phyloP scores from a whole-genome alignment of 1,140 invertebrate species.

The Aphaenogaster ashmeadi region DNA sequence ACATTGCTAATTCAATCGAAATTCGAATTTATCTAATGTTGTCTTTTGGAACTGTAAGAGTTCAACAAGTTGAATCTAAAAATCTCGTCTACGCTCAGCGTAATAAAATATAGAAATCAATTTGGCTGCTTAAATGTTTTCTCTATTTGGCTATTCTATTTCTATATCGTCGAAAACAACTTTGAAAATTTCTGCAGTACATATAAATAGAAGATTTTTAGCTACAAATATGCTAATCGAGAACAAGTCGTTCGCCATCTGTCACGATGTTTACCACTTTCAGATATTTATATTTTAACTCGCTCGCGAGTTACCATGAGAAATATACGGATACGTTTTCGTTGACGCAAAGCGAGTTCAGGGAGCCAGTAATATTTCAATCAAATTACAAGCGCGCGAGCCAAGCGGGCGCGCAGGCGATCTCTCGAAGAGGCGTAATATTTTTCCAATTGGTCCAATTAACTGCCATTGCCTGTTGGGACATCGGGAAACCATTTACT shows the following conservation, averaged over 20 bases:
- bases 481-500: constrained; percentile 89
- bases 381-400: constrained; percentile 83
- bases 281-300: constrained; percentile 87
- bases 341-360: constrained; percentile 80
- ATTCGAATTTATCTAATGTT: background rate
- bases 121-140: background rate
- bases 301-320: constrained; percentile 84
- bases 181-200: background rate
- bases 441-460: constrained; percentile 91
- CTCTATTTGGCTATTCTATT: background rate
- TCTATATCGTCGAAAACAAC: background rate
- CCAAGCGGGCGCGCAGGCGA: constrained; percentile 85
- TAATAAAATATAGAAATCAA: background rate
- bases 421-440: constrained; percentile 88
- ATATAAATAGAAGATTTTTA: background rate
- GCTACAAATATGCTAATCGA: constrained; percentile 1
- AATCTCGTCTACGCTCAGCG: background rate
- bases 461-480: constrained; percentile 92
- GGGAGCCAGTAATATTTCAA: constrained; percentile 82
- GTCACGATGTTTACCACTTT: constrained; percentile 68
- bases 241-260: background rate
- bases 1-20: background rate
- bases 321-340: constrained; percentile 82
- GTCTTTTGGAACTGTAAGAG: background rate
- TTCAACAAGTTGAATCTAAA: background rate